phyloP scores from a whole-genome alignment of 2,888 invertebrate species.

The Coenonympha glycerion region DNA sequence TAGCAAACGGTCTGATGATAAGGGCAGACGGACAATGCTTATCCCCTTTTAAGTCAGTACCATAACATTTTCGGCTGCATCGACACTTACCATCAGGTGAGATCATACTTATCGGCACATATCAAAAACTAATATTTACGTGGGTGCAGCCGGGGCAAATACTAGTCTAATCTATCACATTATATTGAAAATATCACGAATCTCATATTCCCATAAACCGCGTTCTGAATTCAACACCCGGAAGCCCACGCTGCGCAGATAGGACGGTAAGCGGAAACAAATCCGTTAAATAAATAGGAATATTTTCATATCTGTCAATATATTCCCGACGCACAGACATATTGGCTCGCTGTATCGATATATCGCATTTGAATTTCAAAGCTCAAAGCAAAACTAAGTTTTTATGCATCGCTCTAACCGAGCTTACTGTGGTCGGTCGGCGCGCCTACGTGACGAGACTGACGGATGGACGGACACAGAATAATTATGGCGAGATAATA shows the following conservation, averaged over 20 bases:
- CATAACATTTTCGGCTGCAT: too few species aligned
- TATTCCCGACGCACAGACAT: conserved; percentile 38
- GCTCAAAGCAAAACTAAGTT: conserved; percentile 68
- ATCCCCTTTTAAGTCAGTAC: too few species aligned
- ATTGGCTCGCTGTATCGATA: conserved; percentile 53
- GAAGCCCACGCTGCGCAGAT: not conserved
- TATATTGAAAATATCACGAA: too few species aligned
- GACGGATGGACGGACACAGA: conserved; percentile 50
- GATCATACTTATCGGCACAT: too few species aligned
- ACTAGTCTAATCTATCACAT: too few species aligned
- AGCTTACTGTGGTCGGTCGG: conserved; percentile 68
- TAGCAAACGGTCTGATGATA: too few species aligned
- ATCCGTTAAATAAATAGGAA: conserved; percentile 18
- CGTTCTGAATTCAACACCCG: not conserved
- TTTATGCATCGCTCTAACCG: conserved; percentile 72
- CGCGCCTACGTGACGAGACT: conserved; percentile 62
- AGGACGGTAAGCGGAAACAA: conserved; percentile 4
- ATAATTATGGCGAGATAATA: conserved; percentile 25
- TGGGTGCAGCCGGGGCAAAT: too few species aligned
- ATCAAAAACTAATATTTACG: too few species aligned
- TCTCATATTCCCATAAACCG: too few species aligned
- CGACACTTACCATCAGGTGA: too few species aligned
- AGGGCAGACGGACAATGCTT: too few species aligned
- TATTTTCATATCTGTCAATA: conserved; percentile 26
- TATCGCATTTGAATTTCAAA: conserved; percentile 71